Evolutionary conservation across 37 sponge, comb jelly and placozoan species (phyloP), one percentile per base, ranked within the genome.

Genomic region (Corticium candelabrum): DNA sequence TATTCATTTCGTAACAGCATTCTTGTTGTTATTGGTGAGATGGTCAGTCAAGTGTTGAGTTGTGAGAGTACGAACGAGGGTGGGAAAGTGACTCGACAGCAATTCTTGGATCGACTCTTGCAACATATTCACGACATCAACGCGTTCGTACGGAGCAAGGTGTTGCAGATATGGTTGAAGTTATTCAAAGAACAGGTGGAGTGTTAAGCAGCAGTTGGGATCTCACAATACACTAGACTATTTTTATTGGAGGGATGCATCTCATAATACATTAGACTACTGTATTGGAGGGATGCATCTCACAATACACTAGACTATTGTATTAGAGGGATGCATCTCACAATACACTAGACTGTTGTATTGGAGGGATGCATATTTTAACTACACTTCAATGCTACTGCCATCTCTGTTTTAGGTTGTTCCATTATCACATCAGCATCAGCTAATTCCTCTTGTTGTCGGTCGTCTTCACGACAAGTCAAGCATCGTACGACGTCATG

Each of bases 141-240:
- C 84, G 96, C 96, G n/a, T 96, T 92, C 85, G 96, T 96, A 27
- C 82, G 96, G 37, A 87, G 90, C 80, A 87, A 86, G 74, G 74
- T 70, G 3, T 81, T 96, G 0, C 93, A 96, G 72, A 84, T 96
- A 35, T 83, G 90, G 83, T 75, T 68, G 34, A 86, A 88, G 74
- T 84, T 96, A 31, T 43, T 35, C 39, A 21, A 67, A 0, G 76
- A 56, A 27, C 80, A 90, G 76, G 90, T 86, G 15, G 35, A 79
- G 11, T 43, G 11, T 21, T n/a, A n/a, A n/a, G n/a, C n/a, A n/a
- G 11, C 11, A 43, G 56, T 43, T 43, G 56, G 11, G 11, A 11
- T 5, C 56, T 43, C 56, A 5, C 56, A n/a, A n/a, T n/a, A n/a
- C n/a, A n/a, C n/a, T n/a, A n/a, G n/a, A n/a, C n/a, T n/a, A n/a